Base-by-base conservation (phyloP, 2,888 invertebrate species). In the Polydrusus tereticollis region DNA sequence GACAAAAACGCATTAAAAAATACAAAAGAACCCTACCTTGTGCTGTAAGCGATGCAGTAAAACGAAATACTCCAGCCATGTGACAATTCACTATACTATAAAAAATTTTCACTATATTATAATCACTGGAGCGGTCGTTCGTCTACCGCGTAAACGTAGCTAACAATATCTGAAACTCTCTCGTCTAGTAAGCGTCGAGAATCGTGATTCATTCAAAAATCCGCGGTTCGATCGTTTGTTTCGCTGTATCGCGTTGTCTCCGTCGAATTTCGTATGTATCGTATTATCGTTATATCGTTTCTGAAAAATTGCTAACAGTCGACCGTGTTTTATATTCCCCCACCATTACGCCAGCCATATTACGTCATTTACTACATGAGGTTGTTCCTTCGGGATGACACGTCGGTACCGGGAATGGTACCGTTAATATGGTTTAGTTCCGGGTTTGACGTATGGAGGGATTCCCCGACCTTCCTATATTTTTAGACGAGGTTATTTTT, bases 211-310 rank as follows among this genome's bases (percentile, higher is more conserved):
- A 71, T 71, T 60, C 71, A 66, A 71, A 71, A 66, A 43, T 66
- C 38, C 71, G 71, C 71, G 71, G 29, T 29, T 55, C 52, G 52
- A 16, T 38, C 23, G 58, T 62, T 52, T 21, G 21, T 63, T 55
- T 69, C 69, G 69, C 63, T 21, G 64, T 65, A 65, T 70, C 65
- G 58, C 70, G 70, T 58, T n/a, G n/a, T n/a, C n/a, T n/a, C 12
- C 62, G 70, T 70, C 70, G 70, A n/a, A 41, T 23, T 55, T 47
- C 29, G 59, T 69, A 55, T 50, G 50, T 63, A 64, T 70, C 70
- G 70, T 71, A 26, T 71, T 71, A 66, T 71, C 70, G 70, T 58
- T 26, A 4, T 64, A 58, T 70, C 71, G 71, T 71, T 71, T 71
- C 71, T 71, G 71, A 71, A 71, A 71, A 66, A 58, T 66, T 60